Evolutionary conservation across 64 coral and sea anemone species (phyloP).

Genomic region (Dendrophyllia cribrosa): DNA sequence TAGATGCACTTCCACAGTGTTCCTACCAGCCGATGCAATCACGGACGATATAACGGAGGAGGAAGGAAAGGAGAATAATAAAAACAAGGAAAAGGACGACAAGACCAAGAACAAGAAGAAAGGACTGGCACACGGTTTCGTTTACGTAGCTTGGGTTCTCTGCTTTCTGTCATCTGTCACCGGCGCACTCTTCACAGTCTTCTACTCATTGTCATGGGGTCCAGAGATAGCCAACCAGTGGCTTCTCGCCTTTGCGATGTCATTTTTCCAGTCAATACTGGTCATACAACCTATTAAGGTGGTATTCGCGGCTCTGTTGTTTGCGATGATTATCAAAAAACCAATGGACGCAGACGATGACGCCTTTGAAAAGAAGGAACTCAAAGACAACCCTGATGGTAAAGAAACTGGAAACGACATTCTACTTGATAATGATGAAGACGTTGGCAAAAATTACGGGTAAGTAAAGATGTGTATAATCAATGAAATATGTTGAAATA

Average conservation of each 20-base stretch:
- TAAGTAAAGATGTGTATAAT: neutral
- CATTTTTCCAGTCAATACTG: slow-evolving; percentile 88
- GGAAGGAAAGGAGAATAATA: neutral
- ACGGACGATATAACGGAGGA: neutral
- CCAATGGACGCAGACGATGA: slow-evolving; percentile 64
- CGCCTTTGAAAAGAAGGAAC: slow-evolving; percentile 27
- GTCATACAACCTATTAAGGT: slow-evolving; percentile 97
- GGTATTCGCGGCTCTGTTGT: slow-evolving; percentile 67
- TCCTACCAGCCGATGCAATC: neutral
- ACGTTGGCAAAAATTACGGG: slow-evolving; percentile 15
- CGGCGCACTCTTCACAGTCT: slow-evolving; percentile 77
- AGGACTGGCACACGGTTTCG: slow-evolving; percentile 68
- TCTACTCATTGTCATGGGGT: slow-evolving; percentile 91
- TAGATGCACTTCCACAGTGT: slow-evolving; percentile 3
- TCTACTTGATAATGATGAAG: slow-evolving; percentile 24
- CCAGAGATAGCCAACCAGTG: slow-evolving; percentile 89
- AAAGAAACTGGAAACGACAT: slow-evolving; percentile 34
- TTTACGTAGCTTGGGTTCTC: slow-evolving; percentile 82
- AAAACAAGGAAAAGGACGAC: neutral
- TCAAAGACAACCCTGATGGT: neutral
- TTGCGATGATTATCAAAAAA: slow-evolving; percentile 88
- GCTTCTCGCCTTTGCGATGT: slow-evolving; percentile 82
- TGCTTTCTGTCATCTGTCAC: slow-evolving; percentile 55
- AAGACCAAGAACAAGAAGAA: slow-evolving; percentile 69
- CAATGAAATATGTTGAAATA: no score